Percentiles rank a stretch among this genome's conserved stretches.
Evolutionary conservation across 1,140 invertebrate species (phyloP).

Genomic region (Drosophila burlai): DNA sequence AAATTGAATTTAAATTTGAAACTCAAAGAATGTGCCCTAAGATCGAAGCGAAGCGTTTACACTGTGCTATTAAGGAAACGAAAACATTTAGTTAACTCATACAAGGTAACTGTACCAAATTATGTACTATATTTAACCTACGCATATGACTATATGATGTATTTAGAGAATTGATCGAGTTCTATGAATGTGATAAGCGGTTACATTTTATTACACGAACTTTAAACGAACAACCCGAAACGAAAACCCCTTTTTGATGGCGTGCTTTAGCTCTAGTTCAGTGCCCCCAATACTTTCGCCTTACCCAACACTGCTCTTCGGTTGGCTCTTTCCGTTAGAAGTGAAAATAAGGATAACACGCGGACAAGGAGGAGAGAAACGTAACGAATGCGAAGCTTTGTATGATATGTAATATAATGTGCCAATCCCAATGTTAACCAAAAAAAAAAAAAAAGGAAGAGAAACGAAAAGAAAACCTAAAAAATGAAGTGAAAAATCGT

Average conservation of each 20-base stretch:
- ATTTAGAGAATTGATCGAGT: constrained; percentile 59
- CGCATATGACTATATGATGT: constrained; percentile 37
- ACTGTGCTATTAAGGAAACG: constrained; percentile 67
- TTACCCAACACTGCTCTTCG: constrained; percentile 25
- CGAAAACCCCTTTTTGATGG: background rate
- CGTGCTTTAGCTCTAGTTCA: constrained; percentile 14
- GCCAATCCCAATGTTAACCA: constrained; percentile 72
- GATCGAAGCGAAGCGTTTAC: constrained; percentile 42
- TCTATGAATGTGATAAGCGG: constrained; percentile 71
- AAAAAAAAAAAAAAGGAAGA: constrained; percentile 17
- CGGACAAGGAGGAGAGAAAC: constrained; percentile 3
- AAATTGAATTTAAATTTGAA: constrained; percentile 20
- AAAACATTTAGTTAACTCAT: constrained; percentile 68
- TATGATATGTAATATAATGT: constrained; percentile 82
- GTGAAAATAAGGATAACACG: background rate
- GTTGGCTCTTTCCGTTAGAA: background rate
- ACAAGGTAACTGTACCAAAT: constrained; percentile 63
- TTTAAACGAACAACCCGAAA: constrained; percentile 18
- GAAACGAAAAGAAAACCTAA: constrained; percentile 1
- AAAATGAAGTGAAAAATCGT: constrained; percentile 20
- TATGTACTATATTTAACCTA: constrained; percentile 54
- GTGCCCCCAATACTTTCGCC: constrained; percentile 33
- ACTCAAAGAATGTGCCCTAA: constrained; percentile 63
- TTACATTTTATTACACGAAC: constrained; percentile 61
- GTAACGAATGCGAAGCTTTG: constrained; percentile 54